Evolutionary conservation across 2,797 vertebrate genomes (phyloP).

Genomic region (Peromyscus melanophrys): DNA sequence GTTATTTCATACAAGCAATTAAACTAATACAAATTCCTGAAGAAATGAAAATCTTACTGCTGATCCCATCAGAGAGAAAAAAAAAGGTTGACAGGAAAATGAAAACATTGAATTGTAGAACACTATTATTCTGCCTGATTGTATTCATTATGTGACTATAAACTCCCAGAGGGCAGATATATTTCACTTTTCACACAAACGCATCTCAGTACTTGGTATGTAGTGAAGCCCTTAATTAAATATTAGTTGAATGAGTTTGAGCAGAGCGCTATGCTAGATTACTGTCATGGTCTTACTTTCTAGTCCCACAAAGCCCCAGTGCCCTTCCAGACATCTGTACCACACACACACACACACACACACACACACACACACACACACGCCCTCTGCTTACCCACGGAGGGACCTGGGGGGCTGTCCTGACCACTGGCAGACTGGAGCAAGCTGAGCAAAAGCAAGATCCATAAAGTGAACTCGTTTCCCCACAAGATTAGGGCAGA

Average conservation of each 20-base stretch:
- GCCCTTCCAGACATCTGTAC: background rate
- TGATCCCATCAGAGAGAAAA: background rate
- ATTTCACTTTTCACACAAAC: background rate
- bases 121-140: background rate
- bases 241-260: background rate
- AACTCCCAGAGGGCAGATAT: background rate
- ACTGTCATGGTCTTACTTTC: background rate
- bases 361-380: background rate
- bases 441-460: background rate
- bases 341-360: background rate
- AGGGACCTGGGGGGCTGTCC: background rate
- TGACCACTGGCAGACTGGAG: background rate
- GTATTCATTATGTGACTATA: background rate
- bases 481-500: background rate
- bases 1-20: background rate
- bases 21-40: slow-evolving; percentile 42
- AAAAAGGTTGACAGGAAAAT: slow-evolving; percentile 10
- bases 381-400: background rate
- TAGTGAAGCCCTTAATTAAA: background rate
- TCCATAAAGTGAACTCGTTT: background rate
- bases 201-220: background rate
- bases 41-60: slow-evolving; percentile 7
- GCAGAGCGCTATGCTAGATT: background rate
- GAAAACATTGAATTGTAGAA: background rate
- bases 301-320: background rate